Conservation (phyloP, 2,113 vertebrate species). For the Columbina picui region DNA sequence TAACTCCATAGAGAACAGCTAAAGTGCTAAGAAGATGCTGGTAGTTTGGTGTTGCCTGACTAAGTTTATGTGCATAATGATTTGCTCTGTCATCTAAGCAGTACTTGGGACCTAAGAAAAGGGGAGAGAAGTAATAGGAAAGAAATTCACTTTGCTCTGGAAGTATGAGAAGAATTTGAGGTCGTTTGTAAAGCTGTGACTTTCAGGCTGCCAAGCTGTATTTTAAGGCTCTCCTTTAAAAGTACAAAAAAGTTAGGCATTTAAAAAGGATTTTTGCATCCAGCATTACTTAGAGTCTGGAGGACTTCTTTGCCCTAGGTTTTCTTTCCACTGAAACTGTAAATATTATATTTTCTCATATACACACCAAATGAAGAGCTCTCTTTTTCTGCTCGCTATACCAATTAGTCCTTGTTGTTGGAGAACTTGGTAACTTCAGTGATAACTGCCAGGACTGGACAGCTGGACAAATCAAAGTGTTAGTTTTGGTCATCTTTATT, state of each 20-base stretch:
- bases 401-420: background rate
- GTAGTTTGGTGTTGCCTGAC: background rate
- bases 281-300: background rate
- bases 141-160: rapidly evolving
- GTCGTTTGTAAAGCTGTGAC: background rate
- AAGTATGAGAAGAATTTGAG: background rate
- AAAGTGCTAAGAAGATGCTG: background rate
- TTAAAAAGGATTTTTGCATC: background rate
- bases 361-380: background rate
- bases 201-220: background rate
- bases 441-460: background rate
- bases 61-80: background rate
- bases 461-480: background rate
- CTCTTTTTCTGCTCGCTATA: background rate
- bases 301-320: background rate
- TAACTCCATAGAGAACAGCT: background rate
- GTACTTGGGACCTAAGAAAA: background rate
- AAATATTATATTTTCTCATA: background rate
- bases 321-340: background rate
- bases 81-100: background rate
- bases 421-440: background rate
- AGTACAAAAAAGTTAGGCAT: background rate
- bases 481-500: background rate
- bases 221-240: background rate
- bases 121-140: background rate